A percentile compares a stretch with the other conserved stretches of the same genome.
Evolutionary conservation across 2,888 invertebrate species (phyloP).

Genomic region (Phoenoteleia sp.): DNA sequence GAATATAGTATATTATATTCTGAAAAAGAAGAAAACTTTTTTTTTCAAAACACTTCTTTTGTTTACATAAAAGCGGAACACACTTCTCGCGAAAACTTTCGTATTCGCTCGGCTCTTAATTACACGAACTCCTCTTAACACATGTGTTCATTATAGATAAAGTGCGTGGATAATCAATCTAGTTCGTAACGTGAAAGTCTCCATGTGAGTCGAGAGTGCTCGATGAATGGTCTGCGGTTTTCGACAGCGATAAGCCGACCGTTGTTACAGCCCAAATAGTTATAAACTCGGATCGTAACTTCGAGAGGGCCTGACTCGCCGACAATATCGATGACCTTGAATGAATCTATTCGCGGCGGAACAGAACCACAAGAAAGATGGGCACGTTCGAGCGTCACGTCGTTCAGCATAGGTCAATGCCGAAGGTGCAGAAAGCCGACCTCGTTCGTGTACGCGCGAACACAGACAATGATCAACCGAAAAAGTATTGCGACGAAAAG

Average conservation of each 20-base stretch:
- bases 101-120: constrained; percentile 11
- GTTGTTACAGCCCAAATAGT: constrained; percentile 72
- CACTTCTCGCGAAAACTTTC: constrained; percentile 46
- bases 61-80: constrained; percentile 20
- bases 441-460: constrained; percentile 75
- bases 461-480: constrained; percentile 29
- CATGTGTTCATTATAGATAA: constrained; percentile 18
- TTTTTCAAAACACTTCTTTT: constrained; percentile 30
- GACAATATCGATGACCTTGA: constrained; percentile 80
- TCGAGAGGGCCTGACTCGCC: constrained; percentile 79
- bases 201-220: constrained; percentile 44
- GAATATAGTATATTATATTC: too few relatives aligned
- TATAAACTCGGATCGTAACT: constrained; percentile 78
- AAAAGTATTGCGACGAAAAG: constrained; percentile 8
- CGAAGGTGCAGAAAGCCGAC: constrained; percentile 79
- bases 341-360: constrained; percentile 67
- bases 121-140: not conserved
- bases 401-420: constrained; percentile 80
- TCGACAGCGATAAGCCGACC: constrained; percentile 23
- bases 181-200: constrained; percentile 40
- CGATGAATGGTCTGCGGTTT: not conserved
- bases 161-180: constrained; percentile 22
- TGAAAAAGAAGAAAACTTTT: too few relatives aligned
- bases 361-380: constrained; percentile 40
- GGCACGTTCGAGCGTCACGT: constrained; percentile 76